A percentile compares a stretch with the other conserved stretches of the same genome.
These are phyloP conservation scores for Parauchenoglanis punctatus DNA, from an alignment of 2,797 vertebrate genomes.

Conservation along the genomic window DNA sequence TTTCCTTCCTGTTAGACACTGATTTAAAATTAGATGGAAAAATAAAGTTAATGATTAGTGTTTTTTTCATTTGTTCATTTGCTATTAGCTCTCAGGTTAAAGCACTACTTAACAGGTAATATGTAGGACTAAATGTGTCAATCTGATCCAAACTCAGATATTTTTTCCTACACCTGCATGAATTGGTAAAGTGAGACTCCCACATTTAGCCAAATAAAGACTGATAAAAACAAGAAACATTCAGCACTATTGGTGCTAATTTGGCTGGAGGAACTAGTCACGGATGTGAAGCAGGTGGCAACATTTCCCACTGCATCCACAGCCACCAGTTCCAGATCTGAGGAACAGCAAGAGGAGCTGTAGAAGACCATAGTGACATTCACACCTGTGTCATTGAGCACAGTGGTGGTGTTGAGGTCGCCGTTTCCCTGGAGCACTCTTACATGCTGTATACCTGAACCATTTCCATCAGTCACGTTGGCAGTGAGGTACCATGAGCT, in stretches of 20 bases:
- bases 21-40: too few species aligned
- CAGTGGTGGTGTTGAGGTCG: constrained; percentile 60
- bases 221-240: background rate
- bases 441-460: constrained; percentile 64
- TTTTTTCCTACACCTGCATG: background rate
- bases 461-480: constrained; percentile 69
- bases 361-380: constrained; percentile 65
- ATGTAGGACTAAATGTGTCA: background rate
- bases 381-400: constrained; percentile 41
- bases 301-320: constrained; percentile 72
- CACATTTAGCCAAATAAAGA: constrained; percentile 24
- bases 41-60: too few species aligned
- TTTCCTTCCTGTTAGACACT: too few species aligned
- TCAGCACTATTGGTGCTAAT: background rate
- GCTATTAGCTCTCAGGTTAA: background rate
- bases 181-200: constrained; percentile 10
- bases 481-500: constrained; percentile 64
- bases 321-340: constrained; percentile 62
- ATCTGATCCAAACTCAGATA: background rate
- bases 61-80: too few species aligned
- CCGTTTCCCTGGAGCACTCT: constrained; percentile 61
- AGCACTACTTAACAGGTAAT: background rate
- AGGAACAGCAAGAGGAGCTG: constrained; percentile 70
- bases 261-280: background rate
- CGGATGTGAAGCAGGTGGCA: constrained; percentile 55